Conservation (phyloP, 2,797 vertebrate genomes). For the Bryconaethiops microstoma region DNA sequence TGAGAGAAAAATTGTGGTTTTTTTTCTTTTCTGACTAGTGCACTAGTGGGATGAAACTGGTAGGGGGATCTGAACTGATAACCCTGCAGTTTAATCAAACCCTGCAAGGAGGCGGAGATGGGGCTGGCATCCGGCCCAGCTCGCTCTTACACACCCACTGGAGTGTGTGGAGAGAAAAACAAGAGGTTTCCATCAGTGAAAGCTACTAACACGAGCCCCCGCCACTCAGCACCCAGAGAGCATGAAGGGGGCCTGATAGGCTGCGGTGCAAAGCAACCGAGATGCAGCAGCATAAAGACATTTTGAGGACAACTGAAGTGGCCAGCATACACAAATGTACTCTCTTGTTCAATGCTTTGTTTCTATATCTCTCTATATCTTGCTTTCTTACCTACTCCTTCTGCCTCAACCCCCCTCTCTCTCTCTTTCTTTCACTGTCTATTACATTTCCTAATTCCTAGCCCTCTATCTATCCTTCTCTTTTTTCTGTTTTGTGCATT, state of each 20-base stretch:
- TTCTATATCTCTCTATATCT: neutral
- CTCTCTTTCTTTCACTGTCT: neutral
- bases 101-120: conserved; percentile 43
- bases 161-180: conserved; percentile 34
- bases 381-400: neutral
- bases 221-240: neutral
- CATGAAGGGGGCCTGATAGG: conserved; percentile 8
- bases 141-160: conserved; percentile 19
- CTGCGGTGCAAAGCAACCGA: neutral
- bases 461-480: conserved; percentile 18
- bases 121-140: conserved; percentile 40
- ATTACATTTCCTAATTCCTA: neutral
- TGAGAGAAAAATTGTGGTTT: conserved; percentile 14
- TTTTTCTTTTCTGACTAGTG: neutral
- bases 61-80: conserved; percentile 33
- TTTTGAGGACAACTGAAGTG: no score
- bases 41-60: neutral
- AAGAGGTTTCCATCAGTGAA: conserved; percentile 32
- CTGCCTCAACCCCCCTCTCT: neutral
- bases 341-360: neutral
- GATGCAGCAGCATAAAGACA: no score
- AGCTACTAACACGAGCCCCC: conserved; percentile 16
- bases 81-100: conserved; percentile 50
- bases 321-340: neutral
- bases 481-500: no score